A percentile compares a stretch with the other conserved stretches of the same genome.
Conservation (phyloP, 1,140 invertebrate species). For the Wasmannia auropunctata region DNA sequence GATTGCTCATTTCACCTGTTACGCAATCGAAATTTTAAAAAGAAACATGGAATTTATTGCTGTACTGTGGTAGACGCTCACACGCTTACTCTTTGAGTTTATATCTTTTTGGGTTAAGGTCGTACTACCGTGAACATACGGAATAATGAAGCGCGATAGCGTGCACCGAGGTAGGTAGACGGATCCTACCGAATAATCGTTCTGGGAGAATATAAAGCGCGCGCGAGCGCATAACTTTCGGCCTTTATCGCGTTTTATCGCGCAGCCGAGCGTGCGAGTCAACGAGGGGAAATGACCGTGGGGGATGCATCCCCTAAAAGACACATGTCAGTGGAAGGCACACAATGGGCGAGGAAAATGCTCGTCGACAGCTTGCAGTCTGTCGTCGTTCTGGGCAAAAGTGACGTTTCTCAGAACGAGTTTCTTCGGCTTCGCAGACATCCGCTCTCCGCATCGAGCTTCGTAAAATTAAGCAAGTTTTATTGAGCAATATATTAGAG, state of each 20-base stretch:
- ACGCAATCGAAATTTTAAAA: not conserved
- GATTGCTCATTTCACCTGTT: not conserved
- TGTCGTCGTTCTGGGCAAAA: not conserved
- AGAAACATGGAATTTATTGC: not conserved
- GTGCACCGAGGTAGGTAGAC: not conserved
- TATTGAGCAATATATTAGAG: not conserved
- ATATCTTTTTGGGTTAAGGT: not conserved
- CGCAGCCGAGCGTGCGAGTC: constrained; percentile 18
- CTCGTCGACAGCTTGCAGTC: constrained; percentile 23
- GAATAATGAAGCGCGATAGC: constrained; percentile 40
- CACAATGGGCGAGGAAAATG: not conserved
- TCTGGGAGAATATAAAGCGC: constrained; percentile 8
- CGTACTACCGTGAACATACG: not conserved
- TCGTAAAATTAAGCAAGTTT: not conserved
- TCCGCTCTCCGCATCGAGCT: not conserved
- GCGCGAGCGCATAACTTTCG: constrained; percentile 12
- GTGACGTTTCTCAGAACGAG: constrained; percentile 4
- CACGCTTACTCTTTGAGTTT: not conserved
- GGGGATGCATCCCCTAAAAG: constrained; percentile 9
- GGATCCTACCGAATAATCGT: constrained; percentile 31
- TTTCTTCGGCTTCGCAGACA: not conserved
- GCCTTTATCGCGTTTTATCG: constrained; percentile 47
- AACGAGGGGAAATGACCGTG: constrained; percentile 40
- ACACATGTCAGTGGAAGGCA: not conserved
- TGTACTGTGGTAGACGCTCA: not conserved